These are phyloP conservation scores for Ooceraea biroi DNA, from an alignment of 1,140 invertebrate genomes.

Conservation along the genomic window DNA sequence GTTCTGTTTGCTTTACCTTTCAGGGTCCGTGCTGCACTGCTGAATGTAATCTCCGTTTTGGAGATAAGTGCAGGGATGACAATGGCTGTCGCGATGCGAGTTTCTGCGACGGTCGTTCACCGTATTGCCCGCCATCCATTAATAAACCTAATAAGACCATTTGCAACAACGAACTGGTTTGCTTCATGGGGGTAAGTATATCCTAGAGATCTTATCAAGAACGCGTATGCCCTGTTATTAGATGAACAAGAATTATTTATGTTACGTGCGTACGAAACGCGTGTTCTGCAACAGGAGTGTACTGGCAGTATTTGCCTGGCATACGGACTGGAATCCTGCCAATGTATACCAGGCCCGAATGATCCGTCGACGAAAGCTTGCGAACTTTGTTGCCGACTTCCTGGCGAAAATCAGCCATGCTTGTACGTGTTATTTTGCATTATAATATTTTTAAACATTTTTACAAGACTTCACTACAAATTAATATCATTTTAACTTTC, in stretches of 20 bases:
- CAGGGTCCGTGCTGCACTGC: conserved; percentile 98
- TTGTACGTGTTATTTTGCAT: conserved; percentile 84
- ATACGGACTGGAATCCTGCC: conserved; percentile 98
- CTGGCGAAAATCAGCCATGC: conserved; percentile 92
- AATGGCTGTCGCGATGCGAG: conserved; percentile 97
- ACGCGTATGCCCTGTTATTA: not conserved
- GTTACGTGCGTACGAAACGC: not conserved
- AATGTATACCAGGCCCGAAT: conserved; percentile 92
- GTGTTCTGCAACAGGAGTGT: conserved; percentile 90
- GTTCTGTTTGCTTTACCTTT: conserved; percentile 68
- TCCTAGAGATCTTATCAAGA: conserved; percentile 66
- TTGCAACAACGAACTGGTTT: conserved; percentile 97
- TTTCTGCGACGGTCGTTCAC: conserved; percentile 94
- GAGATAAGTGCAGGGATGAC: conserved; percentile 96
- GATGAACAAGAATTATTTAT: conserved; percentile 5
- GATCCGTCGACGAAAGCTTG: conserved; percentile 94
- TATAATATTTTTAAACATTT: conserved; percentile 16
- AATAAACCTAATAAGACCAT: conserved; percentile 97
- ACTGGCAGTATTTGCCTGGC: conserved; percentile 96
- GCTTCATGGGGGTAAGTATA: conserved; percentile 97
- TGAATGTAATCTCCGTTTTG: conserved; percentile 94
- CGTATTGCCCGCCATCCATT: conserved; percentile 95
- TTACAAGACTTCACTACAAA: not conserved
- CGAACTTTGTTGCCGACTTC: conserved; percentile 95
- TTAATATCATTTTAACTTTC: not conserved